These are phyloP conservation scores for Passer domesticus DNA, from an alignment of 2,113 vertebrate species.

Conservation along the genomic window DNA sequence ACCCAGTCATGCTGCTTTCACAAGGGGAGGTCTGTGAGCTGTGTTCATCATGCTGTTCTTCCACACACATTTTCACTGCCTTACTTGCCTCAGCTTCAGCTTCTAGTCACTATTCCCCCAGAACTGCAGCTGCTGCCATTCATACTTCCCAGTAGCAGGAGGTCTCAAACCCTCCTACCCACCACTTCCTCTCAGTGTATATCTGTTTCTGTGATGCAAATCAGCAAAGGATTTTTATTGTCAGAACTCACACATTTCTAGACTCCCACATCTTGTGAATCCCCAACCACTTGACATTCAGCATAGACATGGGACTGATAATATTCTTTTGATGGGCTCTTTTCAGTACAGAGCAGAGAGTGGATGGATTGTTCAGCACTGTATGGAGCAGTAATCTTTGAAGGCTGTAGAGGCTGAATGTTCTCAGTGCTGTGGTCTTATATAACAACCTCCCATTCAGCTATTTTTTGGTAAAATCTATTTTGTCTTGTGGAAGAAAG, in stretches of 20 bases:
- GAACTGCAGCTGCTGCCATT: background rate
- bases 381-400: background rate
- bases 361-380: background rate
- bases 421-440: background rate
- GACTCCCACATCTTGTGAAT: fast-evolving
- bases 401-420: background rate
- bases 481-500: background rate
- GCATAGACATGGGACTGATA: background rate
- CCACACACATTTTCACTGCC: background rate
- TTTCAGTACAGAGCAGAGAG: background rate
- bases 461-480: background rate
- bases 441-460: background rate
- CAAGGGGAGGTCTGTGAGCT: background rate
- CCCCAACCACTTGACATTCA: background rate
- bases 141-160: background rate
- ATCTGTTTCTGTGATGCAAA: background rate
- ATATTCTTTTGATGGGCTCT: background rate
- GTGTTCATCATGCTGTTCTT: background rate
- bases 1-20: background rate
- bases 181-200: background rate
- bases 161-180: background rate
- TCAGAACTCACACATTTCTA: background rate
- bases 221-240: background rate
- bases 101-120: background rate
- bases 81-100: background rate